Base-by-base conservation (phyloP, 2,113 vertebrate species). In the Muntiacus muntjak region DNA sequence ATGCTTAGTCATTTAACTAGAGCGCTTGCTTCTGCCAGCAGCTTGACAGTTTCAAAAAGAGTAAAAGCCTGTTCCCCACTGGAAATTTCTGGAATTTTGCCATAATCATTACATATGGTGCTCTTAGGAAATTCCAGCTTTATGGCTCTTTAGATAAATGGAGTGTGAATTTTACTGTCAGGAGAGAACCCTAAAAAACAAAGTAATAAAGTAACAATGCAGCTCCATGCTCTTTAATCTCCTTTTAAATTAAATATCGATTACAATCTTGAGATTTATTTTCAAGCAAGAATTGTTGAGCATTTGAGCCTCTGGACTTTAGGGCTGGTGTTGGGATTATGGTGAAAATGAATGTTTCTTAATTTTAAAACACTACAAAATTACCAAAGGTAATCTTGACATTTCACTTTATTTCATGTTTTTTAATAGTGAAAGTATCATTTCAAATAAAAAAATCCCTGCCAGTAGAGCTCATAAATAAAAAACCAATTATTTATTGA, bases 1-100 rank as follows among this genome's bases (percentile, higher is more conserved):
- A 91, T 64, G 88, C 94, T 98, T 81, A 97, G 93, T 98, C 95
- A 97, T 97, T 97, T 91, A 97, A 97, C 93, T 95, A 97, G 85
- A 97, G 97, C 79, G 95, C 94, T 93, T 95, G 88, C 97, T 98
- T 98, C 98, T 98, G 74, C 95, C 96, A 98, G 97, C 45, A 96
- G 91, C 90, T 94, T 98, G 83, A 96, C 89, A 97, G 96, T 96
- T 98, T 97, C 95, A 91, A 96, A 97, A 92, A 98, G 81, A 92
- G 90, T 86, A 94, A 89, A 98, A 97, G 96, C 62, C 74, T 57
- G 79, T 91, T 87, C 54, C 92, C 96, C 82, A 67, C 82, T 91
- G 55, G 71, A 87, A 97, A 92, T 58, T 78, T 94, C 5, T 98
- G 94, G 93, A 97, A 96, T 91, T 96, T 97, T 97, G 96, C 95